Evolutionary conservation across 2,797 vertebrate genomes (phyloP), one percentile per base, ranked within the genome.

Genomic region (Hybognathus amarus): DNA sequence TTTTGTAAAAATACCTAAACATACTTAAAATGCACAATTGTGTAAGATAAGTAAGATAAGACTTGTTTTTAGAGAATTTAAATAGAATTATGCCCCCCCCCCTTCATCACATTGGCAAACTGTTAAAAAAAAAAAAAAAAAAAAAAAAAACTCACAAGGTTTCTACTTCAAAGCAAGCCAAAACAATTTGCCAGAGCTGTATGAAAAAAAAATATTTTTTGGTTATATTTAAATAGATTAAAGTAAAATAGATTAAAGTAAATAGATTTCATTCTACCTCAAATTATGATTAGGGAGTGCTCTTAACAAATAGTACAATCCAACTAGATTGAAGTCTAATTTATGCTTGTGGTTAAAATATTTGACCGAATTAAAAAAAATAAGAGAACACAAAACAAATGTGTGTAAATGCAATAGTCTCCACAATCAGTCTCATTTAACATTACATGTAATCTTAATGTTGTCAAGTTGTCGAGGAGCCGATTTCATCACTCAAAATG

Each of bases 401-500:
- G 12, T n/a, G 22, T 52, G 9, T 11, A 17, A 52, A 68, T 68
- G 52, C 30, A 33, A 33, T 33, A 33, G 30, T 33, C 8, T 66
- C 3, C 27, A 79, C 27, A 52, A 45, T 36, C 22, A 67, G 27
- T 68, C 33, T 79, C 3, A 42, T 56, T 69, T 36, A 15, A 52
- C 12, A 61, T 38, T 22, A 38, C 40, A 27, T 22, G 47, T 40
- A 64, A 47, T 40, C 15, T 54, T 38, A 56, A 56, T 64, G 45
- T 74, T 38, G 47, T 6, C 2, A 45, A 33, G 20, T 59, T 33
- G 77, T 68, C 2, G 0, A 36, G 11, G 22, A 66, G 45, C 7
- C 40, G 2, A 17, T 83, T 83, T 59, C 50, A 77, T 59, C 38
- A 69, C 13, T 47, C 63, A 77, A 56, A 68, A 56, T 5, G 3